A percentile compares a stretch with the other conserved stretches of the same genome.
These are phyloP conservation scores for Hyperoplus lanceolatus DNA, from an alignment of 2,797 vertebrate genomes.

Conservation along the genomic window DNA sequence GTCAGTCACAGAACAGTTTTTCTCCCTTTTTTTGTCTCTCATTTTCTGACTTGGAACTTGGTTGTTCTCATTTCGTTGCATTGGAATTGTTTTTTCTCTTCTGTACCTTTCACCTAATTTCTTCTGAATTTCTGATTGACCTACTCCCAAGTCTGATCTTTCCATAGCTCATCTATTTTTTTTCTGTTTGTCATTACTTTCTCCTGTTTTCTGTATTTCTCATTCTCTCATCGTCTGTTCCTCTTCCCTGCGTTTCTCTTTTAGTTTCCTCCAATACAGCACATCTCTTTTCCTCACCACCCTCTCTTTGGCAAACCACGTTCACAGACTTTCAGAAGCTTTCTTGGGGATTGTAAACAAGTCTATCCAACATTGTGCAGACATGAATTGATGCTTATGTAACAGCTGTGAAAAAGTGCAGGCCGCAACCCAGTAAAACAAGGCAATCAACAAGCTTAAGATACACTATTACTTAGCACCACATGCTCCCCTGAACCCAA, in stretches of 20 bases:
- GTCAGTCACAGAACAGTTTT: conserved; percentile 48
- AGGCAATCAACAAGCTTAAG: conserved; percentile 49
- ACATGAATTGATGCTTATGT: conserved; percentile 50
- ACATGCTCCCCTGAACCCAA: conserved; percentile 46
- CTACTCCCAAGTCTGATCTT: conserved; percentile 21
- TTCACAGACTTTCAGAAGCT: conserved; percentile 42
- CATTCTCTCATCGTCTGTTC: conserved; percentile 57
- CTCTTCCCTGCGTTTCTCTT: conserved; percentile 14
- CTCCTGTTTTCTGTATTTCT: conserved; percentile 37
- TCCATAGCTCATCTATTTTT: conserved; percentile 24
- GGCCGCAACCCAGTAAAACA: conserved; percentile 43
- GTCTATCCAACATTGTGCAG: conserved; percentile 60
- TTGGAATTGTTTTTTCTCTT: conserved; percentile 4
- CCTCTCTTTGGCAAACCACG: conserved; percentile 45
- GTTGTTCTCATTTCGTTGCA: conserved; percentile 23
- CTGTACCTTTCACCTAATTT: conserved; percentile 39
- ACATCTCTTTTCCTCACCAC: conserved; percentile 42
- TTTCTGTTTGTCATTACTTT: conserved; percentile 15
- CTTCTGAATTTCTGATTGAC: conserved; percentile 14
- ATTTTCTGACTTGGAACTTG: conserved; percentile 46
- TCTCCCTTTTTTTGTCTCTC: conserved; percentile 58
- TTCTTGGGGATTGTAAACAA: conserved; percentile 68
- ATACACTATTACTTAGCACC: conserved; percentile 42
- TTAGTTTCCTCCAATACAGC: conserved; percentile 28
- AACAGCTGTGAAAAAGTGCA: conserved; percentile 52